Percentiles rank a stretch among this genome's conserved stretches.
phyloP scores from a whole-genome alignment of 2,797 vertebrate species.

The Allobates femoralis region DNA sequence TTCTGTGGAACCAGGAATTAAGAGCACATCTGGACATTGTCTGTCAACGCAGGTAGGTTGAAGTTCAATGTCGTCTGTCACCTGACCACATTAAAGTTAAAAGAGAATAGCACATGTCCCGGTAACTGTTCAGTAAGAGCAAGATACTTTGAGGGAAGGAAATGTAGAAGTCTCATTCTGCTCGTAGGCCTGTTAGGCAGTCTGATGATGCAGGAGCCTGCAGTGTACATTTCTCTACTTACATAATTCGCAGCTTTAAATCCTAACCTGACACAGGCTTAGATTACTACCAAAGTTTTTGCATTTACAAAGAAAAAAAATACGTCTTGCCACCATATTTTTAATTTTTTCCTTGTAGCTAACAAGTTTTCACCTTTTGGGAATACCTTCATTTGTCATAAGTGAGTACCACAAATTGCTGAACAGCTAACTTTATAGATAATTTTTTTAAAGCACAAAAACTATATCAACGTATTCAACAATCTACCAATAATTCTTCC shows the following conservation, averaged over 20 bases:
- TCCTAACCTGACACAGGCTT: neutral
- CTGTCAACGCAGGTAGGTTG: slow-evolving; percentile 49
- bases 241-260: neutral
- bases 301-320: neutral
- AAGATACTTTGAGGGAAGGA: slow-evolving; percentile 53
- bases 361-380: neutral
- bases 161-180: slow-evolving; percentile 13
- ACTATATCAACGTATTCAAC: too few relatives aligned
- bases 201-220: slow-evolving; percentile 8
- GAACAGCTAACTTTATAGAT: too few relatives aligned
- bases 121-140: slow-evolving; percentile 40
- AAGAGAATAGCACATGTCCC: slow-evolving; percentile 48
- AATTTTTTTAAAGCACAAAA: too few relatives aligned
- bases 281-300: neutral
- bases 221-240: neutral
- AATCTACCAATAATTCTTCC: too few relatives aligned
- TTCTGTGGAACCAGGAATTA: slow-evolving; percentile 16
- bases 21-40: slow-evolving; percentile 52
- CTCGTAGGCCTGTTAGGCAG: slow-evolving; percentile 12
- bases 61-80: slow-evolving; percentile 34
- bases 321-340: neutral
- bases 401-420: too few relatives aligned
- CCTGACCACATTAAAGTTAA: slow-evolving; percentile 56
- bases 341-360: neutral
- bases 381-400: too few relatives aligned